phyloP scores from a whole-genome alignment of 2,113 vertebrate genomes.

The Propithecus coquereli region DNA sequence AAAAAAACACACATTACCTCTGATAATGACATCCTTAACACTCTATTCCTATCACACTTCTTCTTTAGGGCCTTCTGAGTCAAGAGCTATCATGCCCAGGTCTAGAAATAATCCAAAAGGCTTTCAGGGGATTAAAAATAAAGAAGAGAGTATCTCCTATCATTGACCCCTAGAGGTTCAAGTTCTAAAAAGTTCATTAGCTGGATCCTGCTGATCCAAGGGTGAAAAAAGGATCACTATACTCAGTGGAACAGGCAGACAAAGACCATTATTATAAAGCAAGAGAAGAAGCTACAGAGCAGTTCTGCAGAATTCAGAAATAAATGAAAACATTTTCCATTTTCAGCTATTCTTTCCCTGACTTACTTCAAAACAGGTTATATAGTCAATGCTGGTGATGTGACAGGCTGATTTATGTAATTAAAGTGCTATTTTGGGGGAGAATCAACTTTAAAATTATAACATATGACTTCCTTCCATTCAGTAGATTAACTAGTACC shows the following conservation, averaged over 20 bases:
- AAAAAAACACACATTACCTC: not conserved
- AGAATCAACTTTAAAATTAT: not conserved
- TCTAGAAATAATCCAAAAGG: slow-evolving; percentile 15
- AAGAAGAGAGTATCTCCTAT: not conserved
- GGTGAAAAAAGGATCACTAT: not conserved
- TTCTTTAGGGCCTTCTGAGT: not conserved
- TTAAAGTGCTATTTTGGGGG: not conserved
- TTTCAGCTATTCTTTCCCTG: not conserved
- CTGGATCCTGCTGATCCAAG: not conserved
- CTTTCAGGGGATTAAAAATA: not conserved
- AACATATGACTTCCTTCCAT: not conserved
- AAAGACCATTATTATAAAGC: not conserved
- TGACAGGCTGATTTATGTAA: not conserved
- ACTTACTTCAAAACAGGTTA: not conserved
- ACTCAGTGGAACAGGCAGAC: not conserved
- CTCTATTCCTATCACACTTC: not conserved
- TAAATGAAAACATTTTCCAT: not conserved
- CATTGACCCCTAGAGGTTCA: not conserved
- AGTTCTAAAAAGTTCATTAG: not conserved
- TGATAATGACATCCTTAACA: not conserved
- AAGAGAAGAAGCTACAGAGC: not conserved
- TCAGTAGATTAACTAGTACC: not conserved
- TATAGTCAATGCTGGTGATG: not conserved
- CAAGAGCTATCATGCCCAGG: not conserved
- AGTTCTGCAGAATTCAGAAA: slow-evolving; percentile 17